A percentile compares a stretch with the other conserved stretches of the same genome.
Evolutionary conservation across 23 tunicate species (phyloP).

Genomic region (Clavelina lepadiformis): DNA sequence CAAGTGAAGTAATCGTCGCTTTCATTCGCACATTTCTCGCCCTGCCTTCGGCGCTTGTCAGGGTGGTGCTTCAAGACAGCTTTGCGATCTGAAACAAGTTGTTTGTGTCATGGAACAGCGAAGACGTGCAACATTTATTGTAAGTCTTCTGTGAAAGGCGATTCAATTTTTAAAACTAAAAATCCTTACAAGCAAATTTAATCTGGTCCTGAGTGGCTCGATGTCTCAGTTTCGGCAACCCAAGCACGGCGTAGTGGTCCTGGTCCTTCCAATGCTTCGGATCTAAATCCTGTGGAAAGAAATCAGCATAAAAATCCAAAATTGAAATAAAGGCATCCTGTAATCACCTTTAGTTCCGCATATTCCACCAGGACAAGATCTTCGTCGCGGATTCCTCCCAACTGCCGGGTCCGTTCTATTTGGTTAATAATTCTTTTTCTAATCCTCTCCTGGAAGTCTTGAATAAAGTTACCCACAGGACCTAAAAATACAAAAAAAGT

Average conservation of each 20-base stretch:
- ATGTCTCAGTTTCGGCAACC: constrained; percentile 56
- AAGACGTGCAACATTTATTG: not conserved
- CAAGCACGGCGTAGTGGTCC: constrained; percentile 90
- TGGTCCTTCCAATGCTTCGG: constrained; percentile 95
- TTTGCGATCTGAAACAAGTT: constrained; percentile 36
- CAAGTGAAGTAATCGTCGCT: constrained; percentile 79
- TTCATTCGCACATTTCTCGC: constrained; percentile 23
- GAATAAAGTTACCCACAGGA: constrained; percentile 30
- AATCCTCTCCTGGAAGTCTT: constrained; percentile 3
- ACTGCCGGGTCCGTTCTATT: constrained; percentile 16
- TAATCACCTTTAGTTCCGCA: constrained; percentile 40
- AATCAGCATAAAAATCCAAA: too few relatives aligned
- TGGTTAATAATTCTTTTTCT: constrained; percentile 10
- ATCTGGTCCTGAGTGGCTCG: constrained; percentile 79
- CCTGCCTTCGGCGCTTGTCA: constrained; percentile 76
- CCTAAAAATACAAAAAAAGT: constrained; percentile 13
- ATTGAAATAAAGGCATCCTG: not conserved
- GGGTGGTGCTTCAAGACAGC: constrained; percentile 89
- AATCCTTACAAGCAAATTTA: constrained; percentile 63
- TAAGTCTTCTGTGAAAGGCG: not conserved
- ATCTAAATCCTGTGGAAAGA: constrained; percentile 69
- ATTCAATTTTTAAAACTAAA: not conserved
- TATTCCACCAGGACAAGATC: constrained; percentile 46
- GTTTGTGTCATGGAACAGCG: not conserved
- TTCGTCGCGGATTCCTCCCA: constrained; percentile 44